Evolutionary conservation across 2,113 vertebrate genomes (phyloP).

Genomic region (Synodontis membranacea): DNA sequence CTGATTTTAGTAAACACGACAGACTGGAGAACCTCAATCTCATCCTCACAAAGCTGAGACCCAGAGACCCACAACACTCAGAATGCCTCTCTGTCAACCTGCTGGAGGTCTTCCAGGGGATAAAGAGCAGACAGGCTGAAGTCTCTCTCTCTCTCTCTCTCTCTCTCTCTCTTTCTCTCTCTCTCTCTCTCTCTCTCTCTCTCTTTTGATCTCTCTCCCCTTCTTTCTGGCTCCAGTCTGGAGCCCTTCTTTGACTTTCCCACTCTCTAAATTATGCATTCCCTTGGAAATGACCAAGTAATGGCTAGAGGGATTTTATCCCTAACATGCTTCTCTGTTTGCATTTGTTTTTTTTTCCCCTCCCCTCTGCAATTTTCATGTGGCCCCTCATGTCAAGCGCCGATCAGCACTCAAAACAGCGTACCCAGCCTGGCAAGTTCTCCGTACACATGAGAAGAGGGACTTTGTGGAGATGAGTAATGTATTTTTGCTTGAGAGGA

Average conservation of each 20-base stretch:
- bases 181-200: slow-evolving; percentile 44
- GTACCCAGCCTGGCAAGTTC: slow-evolving; percentile 13
- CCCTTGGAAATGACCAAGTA: slow-evolving; percentile 54
- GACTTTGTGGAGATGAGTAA: slow-evolving; percentile 21
- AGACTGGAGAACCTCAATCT: slow-evolving; percentile 40
- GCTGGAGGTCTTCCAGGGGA: slow-evolving; percentile 27
- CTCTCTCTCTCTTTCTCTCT: no score
- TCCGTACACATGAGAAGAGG: slow-evolving; percentile 22
- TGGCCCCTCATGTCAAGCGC: slow-evolving; percentile 42
- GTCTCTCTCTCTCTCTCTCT: not conserved
- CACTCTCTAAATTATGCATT: slow-evolving; percentile 55
- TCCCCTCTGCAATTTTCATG: slow-evolving; percentile 53
- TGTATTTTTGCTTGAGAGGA: slow-evolving; percentile 41
- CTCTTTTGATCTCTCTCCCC: not conserved
- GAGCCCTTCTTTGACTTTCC: slow-evolving; percentile 46
- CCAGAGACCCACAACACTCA: slow-evolving; percentile 24
- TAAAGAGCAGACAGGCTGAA: slow-evolving; percentile 28
- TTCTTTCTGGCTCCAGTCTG: slow-evolving; percentile 1
- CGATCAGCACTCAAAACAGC: slow-evolving; percentile 29
- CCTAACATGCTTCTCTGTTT: slow-evolving; percentile 49
- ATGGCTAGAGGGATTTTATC: slow-evolving; percentile 56
- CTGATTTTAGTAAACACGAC: slow-evolving; percentile 48
- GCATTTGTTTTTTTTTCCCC: slow-evolving; percentile 34
- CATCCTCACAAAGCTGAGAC: slow-evolving; percentile 29
- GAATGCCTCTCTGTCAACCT: not conserved